These are phyloP conservation scores for Paramuricea clavata DNA, from an alignment of 92 coral and sea anemone species.

Conservation along the genomic window DNA sequence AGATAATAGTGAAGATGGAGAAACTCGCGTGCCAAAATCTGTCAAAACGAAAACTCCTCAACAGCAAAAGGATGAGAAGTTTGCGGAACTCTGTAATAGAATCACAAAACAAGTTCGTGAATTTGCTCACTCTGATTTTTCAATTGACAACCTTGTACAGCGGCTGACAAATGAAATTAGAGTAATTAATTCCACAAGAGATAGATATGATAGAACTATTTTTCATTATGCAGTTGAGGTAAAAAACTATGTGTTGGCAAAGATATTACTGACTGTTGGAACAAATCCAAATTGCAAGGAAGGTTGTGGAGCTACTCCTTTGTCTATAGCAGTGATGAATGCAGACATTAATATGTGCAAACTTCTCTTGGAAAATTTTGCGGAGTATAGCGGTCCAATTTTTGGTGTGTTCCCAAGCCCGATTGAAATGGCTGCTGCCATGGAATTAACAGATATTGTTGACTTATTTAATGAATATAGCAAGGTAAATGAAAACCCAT, in stretches of 20 bases:
- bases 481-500: neutral
- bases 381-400: constrained; percentile 22
- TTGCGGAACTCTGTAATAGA: constrained; percentile 32
- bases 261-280: constrained; percentile 47
- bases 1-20: neutral
- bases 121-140: constrained; percentile 36
- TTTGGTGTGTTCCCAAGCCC: constrained; percentile 55
- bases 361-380: constrained; percentile 46
- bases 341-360: constrained; percentile 47
- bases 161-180: neutral
- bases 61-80: constrained; percentile 28
- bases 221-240: constrained; percentile 25
- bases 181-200: neutral
- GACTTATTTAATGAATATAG: neutral
- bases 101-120: constrained; percentile 34
- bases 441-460: constrained; percentile 26
- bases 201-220: constrained; percentile 11
- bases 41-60: neutral
- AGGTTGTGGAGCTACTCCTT: constrained; percentile 67
- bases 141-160: constrained; percentile 40
- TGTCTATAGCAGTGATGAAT: constrained; percentile 55
- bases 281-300: constrained; percentile 56
- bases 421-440: constrained; percentile 49
- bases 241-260: constrained; percentile 17
- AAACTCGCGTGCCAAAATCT: constrained; percentile 36